Evolutionary conservation across 2,797 vertebrate species (phyloP).

Genomic region (Chromobotia macracanthus): DNA sequence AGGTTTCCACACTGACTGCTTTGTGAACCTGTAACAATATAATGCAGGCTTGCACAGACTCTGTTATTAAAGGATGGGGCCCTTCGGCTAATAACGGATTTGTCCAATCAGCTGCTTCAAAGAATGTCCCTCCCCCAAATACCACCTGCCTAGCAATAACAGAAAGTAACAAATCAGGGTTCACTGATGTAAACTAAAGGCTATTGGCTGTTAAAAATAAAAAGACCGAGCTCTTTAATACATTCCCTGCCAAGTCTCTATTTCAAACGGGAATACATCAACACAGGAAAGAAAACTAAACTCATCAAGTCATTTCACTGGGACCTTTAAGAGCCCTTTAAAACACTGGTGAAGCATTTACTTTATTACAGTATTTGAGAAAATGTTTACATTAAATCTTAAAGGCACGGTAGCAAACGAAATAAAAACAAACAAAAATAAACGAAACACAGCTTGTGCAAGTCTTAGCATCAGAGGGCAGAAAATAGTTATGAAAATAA

Average conservation of each 20-base stretch:
- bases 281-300: background rate
- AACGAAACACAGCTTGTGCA: background rate
- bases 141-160: background rate
- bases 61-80: slow-evolving; percentile 16
- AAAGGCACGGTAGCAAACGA: background rate
- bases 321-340: background rate
- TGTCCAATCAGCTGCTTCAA: background rate
- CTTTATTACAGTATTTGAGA: background rate
- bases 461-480: no score
- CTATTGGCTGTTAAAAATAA: background rate
- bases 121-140: background rate
- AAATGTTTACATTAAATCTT: background rate
- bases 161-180: background rate
- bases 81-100: background rate
- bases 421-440: background rate
- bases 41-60: background rate
- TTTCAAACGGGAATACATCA: background rate
- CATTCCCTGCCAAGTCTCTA: background rate
- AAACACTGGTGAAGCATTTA: background rate
- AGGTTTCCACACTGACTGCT: slow-evolving; percentile 14
- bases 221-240: background rate
- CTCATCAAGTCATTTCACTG: background rate
- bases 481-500: background rate
- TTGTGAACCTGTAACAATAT: slow-evolving; percentile 23
- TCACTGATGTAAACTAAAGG: background rate